phyloP scores from a whole-genome alignment of 1,140 invertebrate species.

The Lepeophtheirus salmonis region DNA sequence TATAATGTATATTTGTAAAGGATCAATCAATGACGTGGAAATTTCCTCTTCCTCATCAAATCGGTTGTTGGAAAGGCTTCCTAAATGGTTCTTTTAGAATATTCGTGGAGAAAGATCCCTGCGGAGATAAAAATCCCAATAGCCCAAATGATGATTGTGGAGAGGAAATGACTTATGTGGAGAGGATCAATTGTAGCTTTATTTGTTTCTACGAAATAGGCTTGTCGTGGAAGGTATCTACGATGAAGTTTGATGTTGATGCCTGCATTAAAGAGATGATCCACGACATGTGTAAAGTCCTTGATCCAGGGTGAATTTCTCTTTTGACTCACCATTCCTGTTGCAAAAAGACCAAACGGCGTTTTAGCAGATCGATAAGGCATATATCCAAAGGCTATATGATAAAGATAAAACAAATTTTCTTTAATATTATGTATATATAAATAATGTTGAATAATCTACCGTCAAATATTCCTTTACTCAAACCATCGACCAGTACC shows the following conservation, averaged over 20 bases:
- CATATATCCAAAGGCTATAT: not conserved
- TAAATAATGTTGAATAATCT: too few relatives aligned
- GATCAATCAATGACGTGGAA: too few relatives aligned
- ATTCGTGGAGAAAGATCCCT: not conserved
- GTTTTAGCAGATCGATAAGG: not conserved
- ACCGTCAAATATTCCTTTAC: not conserved
- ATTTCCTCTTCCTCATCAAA: too few relatives aligned
- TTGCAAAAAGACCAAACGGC: not conserved
- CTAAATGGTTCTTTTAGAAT: not conserved
- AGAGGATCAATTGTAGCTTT: not conserved
- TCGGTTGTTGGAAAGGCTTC: too few relatives aligned
- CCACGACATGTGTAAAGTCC: not conserved
- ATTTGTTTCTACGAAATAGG: not conserved
- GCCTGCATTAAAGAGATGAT: not conserved
- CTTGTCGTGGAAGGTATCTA: not conserved
- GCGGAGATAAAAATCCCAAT: not conserved
- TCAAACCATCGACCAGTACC: not conserved
- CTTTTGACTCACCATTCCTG: not conserved
- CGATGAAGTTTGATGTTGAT: not conserved
- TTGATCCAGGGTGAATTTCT: not conserved
- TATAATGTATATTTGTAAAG: too few relatives aligned
- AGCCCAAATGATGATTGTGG: not conserved
- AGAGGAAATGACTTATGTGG: not conserved
- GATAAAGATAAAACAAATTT: too few relatives aligned
- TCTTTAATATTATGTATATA: too few relatives aligned